These are phyloP conservation scores for Threskiornis aethiopicus DNA, from an alignment of 2,797 vertebrate genomes.

Conservation along the genomic window DNA sequence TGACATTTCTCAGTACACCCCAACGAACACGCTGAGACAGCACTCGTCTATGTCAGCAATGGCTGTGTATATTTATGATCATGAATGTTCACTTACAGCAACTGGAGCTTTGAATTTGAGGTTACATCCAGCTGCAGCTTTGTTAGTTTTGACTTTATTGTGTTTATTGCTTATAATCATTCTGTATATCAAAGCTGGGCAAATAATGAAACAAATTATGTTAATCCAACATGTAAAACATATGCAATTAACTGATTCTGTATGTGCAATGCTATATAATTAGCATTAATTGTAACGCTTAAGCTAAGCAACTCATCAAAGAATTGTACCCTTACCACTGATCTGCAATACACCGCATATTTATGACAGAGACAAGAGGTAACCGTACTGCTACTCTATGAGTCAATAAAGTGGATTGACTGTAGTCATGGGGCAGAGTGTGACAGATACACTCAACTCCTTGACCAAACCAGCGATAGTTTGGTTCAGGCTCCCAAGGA, in stretches of 20 bases:
- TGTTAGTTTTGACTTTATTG: background rate
- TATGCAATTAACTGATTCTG: background rate
- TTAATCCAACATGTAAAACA: background rate
- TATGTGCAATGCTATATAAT: background rate
- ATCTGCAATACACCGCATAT: accelerated
- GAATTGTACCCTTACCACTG: background rate
- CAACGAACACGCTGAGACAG: accelerated
- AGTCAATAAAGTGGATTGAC: background rate
- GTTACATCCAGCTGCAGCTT: background rate
- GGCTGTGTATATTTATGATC: background rate
- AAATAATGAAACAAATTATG: background rate
- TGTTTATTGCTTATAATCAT: background rate
- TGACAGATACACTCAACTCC: background rate
- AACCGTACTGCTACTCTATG: background rate
- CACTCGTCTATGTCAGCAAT: background rate
- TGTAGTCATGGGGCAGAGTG: background rate
- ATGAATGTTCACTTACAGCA: background rate
- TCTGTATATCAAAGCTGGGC: background rate
- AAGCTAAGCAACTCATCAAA: background rate
- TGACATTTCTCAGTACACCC: background rate
- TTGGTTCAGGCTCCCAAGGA: background rate
- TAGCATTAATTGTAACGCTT: background rate
- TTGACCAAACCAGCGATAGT: background rate
- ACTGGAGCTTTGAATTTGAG: background rate
- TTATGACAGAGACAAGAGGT: background rate